These are phyloP conservation scores for Cydia strobilella DNA, from an alignment of 1,140 invertebrate species.

Conservation along the genomic window DNA sequence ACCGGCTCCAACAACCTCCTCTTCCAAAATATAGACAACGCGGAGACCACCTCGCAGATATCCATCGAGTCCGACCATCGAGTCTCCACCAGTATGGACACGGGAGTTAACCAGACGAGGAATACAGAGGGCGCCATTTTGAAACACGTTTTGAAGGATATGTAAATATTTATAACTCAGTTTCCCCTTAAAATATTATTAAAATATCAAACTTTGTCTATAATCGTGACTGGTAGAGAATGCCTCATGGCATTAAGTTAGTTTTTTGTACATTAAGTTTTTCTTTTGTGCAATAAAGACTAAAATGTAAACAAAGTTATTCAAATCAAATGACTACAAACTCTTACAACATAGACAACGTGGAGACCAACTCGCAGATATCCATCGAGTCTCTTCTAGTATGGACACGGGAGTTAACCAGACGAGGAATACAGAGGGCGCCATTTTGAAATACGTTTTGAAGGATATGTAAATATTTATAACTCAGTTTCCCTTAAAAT, in stretches of 20 bases:
- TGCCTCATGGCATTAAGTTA: too few relatives aligned
- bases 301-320: conserved; percentile 44
- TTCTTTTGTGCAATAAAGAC: too few relatives aligned
- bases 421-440: conserved; percentile 71
- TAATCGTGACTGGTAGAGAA: conserved; percentile 53
- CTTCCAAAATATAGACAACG: conserved; percentile 62
- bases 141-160: conserved; percentile 75
- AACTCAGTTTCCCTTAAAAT: too few relatives aligned
- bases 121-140: conserved; percentile 75
- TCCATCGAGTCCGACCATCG: conserved; percentile 53
- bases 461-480: conserved; percentile 77
- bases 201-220: too few relatives aligned
- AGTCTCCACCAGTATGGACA: conserved; percentile 37
- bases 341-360: neutral
- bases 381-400: conserved; percentile 41
- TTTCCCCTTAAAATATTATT: too few relatives aligned
- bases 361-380: conserved; percentile 37
- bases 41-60: conserved; percentile 57
- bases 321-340: too few relatives aligned
- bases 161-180: conserved; percentile 48
- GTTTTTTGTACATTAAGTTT: too few relatives aligned
- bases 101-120: conserved; percentile 27
- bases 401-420: conserved; percentile 73
- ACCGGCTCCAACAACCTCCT: conserved; percentile 67
- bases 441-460: conserved; percentile 76